A percentile compares a stretch with the other conserved stretches of the same genome.
These are phyloP conservation scores for Gnathonemus longibarbis DNA, from an alignment of 2,113 vertebrate genomes.

Conservation along the genomic window DNA sequence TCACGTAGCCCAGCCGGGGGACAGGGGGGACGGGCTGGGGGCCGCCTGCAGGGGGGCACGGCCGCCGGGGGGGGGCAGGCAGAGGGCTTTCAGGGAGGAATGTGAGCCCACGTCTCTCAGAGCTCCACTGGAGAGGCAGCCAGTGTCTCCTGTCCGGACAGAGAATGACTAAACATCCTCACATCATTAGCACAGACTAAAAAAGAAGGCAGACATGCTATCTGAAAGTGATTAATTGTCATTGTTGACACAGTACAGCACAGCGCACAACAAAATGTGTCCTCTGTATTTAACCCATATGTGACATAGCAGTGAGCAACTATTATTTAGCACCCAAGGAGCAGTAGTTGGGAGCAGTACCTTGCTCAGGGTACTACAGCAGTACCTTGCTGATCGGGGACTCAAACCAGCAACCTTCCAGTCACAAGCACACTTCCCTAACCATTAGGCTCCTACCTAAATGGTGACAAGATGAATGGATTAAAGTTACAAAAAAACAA, in stretches of 20 bases:
- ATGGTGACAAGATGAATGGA: background rate
- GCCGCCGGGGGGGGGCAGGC: constrained; percentile 23
- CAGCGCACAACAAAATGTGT: too few species aligned
- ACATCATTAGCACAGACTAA: background rate
- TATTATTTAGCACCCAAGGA: background rate
- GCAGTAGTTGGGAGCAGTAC: background rate
- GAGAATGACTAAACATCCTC: background rate
- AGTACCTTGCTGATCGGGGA: background rate
- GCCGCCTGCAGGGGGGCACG: constrained; percentile 3
- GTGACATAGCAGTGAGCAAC: background rate
- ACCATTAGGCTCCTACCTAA: background rate
- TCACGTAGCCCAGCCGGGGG: constrained; percentile 19
- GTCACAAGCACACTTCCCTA: background rate
- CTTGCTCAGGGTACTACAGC: background rate
- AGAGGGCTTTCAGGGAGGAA: constrained; percentile 25
- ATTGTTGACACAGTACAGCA: background rate
- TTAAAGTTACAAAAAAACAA: background rate
- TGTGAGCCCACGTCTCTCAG: constrained; percentile 16
- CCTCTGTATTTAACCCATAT: background rate
- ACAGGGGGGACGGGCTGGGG: background rate
- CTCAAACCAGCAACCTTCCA: background rate
- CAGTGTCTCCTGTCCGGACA: background rate
- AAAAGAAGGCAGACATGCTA: background rate
- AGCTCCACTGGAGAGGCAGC: background rate
- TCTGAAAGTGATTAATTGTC: background rate